A percentile compares a stretch with the other conserved stretches of the same genome.
Evolutionary conservation across 2,888 invertebrate genomes (phyloP).

Genomic region (Loripinus fragilis): DNA sequence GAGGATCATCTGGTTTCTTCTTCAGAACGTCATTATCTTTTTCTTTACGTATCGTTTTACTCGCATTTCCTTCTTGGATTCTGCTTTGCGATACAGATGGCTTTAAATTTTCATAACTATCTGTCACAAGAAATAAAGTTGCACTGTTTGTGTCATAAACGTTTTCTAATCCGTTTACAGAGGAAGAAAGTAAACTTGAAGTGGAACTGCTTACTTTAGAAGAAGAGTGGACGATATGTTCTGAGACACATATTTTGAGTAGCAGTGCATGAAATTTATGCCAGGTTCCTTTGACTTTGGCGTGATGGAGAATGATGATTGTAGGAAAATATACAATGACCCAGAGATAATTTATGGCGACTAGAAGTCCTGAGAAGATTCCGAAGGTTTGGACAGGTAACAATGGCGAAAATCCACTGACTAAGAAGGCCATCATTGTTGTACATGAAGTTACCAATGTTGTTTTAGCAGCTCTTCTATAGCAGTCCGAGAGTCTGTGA

Average conservation of each 20-base stretch:
- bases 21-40: not conserved
- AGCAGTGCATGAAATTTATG: slow-evolving; percentile 25
- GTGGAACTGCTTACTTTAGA: not conserved
- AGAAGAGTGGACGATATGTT: not conserved
- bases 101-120: too few species aligned
- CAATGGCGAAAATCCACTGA: slow-evolving; percentile 77
- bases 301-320: slow-evolving; percentile 66
- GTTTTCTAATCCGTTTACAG: not conserved
- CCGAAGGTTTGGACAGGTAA: slow-evolving; percentile 77
- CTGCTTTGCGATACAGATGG: too few species aligned
- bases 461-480: slow-evolving; percentile 75
- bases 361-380: slow-evolving; percentile 76
- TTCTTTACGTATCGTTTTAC: not conserved
- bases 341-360: slow-evolving; percentile 80
- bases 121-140: not conserved
- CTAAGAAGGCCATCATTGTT: slow-evolving; percentile 78
- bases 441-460: slow-evolving; percentile 80
- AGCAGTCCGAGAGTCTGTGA: slow-evolving; percentile 76
- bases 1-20: not conserved
- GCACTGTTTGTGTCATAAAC: slow-evolving; percentile 3
- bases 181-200: not conserved
- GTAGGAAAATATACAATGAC: slow-evolving; percentile 80
- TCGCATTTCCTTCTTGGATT: not conserved
- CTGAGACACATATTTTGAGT: slow-evolving; percentile 34
- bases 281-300: slow-evolving; percentile 51